Evolutionary conservation across 2,797 vertebrate genomes (phyloP).

Genomic region (Tapera naevia): DNA sequence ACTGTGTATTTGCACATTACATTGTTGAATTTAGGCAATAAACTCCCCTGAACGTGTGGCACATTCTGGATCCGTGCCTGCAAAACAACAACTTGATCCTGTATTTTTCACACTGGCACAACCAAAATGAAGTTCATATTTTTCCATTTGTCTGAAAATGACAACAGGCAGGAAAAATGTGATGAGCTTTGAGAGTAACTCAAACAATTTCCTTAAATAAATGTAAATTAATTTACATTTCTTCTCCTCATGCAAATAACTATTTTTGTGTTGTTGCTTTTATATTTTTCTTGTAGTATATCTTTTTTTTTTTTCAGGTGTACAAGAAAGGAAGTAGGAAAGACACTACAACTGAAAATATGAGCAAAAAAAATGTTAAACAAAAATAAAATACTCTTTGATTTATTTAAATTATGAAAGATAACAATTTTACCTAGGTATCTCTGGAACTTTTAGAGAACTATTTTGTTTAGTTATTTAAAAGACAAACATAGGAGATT

Average conservation of each 20-base stretch:
- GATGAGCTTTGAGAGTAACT: neutral
- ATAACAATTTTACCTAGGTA: neutral
- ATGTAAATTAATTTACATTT: neutral
- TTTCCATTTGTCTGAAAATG: neutral
- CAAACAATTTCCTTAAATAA: neutral
- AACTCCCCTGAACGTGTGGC: neutral
- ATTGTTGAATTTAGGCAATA: neutral
- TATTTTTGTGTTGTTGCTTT: neutral
- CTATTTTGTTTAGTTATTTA: neutral
- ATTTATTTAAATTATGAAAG: neutral
- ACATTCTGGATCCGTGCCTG: neutral
- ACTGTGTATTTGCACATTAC: neutral
- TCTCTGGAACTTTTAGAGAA: neutral
- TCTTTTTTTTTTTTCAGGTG: neutral
- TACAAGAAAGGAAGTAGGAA: neutral
- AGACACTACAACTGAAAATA: neutral
- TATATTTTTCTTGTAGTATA: neutral
- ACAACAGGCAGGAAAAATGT: neutral
- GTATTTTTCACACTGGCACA: neutral
- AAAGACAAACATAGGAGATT: neutral
- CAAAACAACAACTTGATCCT: neutral
- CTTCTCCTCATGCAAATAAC: neutral
- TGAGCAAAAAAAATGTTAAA: neutral
- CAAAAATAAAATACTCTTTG: neutral
- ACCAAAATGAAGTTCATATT: neutral